Percentiles rank a stretch among this genome's conserved stretches.
Conservation (phyloP, 2,113 vertebrate genomes). For the Taurulus bubalis region DNA sequence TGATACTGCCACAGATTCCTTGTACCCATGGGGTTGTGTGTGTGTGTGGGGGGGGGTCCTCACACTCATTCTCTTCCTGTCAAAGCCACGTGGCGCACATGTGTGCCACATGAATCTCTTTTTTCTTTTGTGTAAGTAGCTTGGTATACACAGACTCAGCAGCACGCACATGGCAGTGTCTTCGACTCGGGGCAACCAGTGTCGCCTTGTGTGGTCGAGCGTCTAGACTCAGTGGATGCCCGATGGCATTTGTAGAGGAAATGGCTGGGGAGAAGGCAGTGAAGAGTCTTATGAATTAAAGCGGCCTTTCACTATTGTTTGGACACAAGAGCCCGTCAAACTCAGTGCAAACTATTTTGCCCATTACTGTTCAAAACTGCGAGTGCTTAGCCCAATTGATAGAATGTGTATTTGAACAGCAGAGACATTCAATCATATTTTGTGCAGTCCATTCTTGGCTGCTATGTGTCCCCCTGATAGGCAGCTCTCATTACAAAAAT, state of each 20-base stretch:
- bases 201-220: constrained; percentile 81
- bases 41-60: not conserved
- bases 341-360: constrained; percentile 7
- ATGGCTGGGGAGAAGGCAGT: constrained; percentile 29
- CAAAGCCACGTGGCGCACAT: constrained; percentile 70
- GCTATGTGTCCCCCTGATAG: not conserved
- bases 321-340: constrained; percentile 9
- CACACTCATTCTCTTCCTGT: constrained; percentile 53
- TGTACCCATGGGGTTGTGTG: constrained; percentile 48
- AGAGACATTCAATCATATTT: not conserved
- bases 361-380: constrained; percentile 15
- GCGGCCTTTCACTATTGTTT: constrained; percentile 36
- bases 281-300: constrained; percentile 35
- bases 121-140: constrained; percentile 70
- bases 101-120: constrained; percentile 74
- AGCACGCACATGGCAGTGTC: constrained; percentile 70
- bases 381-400: not conserved
- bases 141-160: constrained; percentile 50
- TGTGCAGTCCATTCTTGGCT: not conserved
- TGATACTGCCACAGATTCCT: constrained; percentile 67
- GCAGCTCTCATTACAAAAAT: constrained; percentile 3
- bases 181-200: constrained; percentile 61
- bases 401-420: not conserved
- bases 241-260: constrained; percentile 54
- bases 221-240: constrained; percentile 77